Conservation (phyloP, 2,113 vertebrate species). For the Megatriorchis doriae region DNA sequence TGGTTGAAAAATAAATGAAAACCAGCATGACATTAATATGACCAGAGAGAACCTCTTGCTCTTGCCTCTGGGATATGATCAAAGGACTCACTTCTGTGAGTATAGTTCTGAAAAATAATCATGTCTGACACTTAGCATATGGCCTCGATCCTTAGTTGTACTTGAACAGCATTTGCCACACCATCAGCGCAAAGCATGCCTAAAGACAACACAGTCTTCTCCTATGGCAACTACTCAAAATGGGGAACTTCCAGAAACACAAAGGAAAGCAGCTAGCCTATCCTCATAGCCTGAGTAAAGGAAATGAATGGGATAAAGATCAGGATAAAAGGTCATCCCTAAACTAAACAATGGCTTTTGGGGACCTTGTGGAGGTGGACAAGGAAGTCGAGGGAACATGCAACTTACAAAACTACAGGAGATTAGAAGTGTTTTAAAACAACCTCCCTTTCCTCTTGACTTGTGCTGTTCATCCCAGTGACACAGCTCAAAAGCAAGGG, state of each 20-base stretch:
- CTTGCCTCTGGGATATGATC: conserved; percentile 42
- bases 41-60: conserved; percentile 55
- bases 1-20: conserved; percentile 52
- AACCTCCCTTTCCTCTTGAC: background rate
- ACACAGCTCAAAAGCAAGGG: background rate
- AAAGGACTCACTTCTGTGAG: conserved; percentile 43
- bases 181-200: background rate
- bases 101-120: conserved; percentile 40
- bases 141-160: background rate
- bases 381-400: background rate
- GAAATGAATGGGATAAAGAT: background rate
- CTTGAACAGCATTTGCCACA: background rate
- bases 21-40: conserved; percentile 62
- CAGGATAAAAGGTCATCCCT: background rate
- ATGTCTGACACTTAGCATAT: conserved; percentile 30
- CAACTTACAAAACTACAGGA: background rate
- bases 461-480: background rate
- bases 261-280: background rate
- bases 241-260: background rate
- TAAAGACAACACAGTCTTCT: background rate
- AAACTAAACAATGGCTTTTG: background rate
- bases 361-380: background rate
- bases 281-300: background rate
- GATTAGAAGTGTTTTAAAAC: background rate
- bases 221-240: accelerated